Evolutionary conservation across 64 coral and sea anemone species (phyloP).

Genomic region (Montipora efflorescens): DNA sequence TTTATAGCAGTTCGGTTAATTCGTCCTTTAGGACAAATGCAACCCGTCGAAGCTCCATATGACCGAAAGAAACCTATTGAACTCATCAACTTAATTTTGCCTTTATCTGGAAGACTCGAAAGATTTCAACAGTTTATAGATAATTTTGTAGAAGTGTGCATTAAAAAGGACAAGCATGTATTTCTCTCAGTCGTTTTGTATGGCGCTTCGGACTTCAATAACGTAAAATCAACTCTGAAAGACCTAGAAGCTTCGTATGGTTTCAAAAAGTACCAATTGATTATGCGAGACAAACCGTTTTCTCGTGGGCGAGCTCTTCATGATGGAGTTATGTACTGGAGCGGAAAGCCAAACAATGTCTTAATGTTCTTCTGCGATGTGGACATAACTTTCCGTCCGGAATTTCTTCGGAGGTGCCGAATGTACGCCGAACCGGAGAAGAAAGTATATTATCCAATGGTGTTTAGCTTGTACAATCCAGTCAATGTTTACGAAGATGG

Average conservation of each 20-base stretch:
- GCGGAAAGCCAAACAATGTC: constrained; percentile 54
- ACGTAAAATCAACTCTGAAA: constrained; percentile 75
- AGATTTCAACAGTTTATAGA: constrained; percentile 90
- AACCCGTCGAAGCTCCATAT: constrained; percentile 20
- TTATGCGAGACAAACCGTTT: constrained; percentile 81
- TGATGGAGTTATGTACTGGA: constrained; percentile 93
- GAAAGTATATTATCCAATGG: constrained; percentile 93
- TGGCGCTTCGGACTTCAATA: constrained; percentile 82
- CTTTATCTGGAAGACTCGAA: constrained; percentile 81
- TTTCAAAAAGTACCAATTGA: constrained; percentile 85
- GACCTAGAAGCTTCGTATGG: constrained; percentile 64
- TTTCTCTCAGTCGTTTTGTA: constrained; percentile 92
- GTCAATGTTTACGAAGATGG: constrained; percentile 81
- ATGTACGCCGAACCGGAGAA: constrained; percentile 72
- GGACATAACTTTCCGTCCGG: constrained; percentile 78
- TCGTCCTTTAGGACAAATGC: constrained; percentile 24
- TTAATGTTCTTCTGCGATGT: constrained; percentile 98
- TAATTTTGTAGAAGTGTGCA: constrained; percentile 84
- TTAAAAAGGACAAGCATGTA: constrained; percentile 86
- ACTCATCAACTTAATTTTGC: constrained; percentile 86
- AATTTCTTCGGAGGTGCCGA: constrained; percentile 83
- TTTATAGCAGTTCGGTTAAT: constrained; percentile 61
- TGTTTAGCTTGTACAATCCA: constrained; percentile 95
- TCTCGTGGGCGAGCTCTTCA: constrained; percentile 89
- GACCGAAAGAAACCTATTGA: constrained; percentile 23